These are phyloP conservation scores for Callospermophilus lateralis DNA, from an alignment of 2,113 vertebrate species.

Conservation along the genomic window DNA sequence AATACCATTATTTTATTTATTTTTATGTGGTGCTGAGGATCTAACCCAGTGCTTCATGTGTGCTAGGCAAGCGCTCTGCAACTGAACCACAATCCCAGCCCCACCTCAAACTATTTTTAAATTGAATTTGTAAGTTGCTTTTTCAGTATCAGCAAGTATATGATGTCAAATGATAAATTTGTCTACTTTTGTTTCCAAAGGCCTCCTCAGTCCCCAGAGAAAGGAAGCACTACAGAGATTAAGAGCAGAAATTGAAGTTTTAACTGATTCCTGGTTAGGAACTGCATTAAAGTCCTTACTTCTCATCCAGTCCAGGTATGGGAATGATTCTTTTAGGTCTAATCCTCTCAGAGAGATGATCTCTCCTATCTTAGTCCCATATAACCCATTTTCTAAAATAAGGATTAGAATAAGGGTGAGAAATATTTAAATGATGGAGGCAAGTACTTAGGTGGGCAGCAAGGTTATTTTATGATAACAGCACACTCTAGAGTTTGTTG, in stretches of 20 bases:
- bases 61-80: no score
- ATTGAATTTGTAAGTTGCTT: slow-evolving; percentile 48
- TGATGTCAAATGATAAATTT: slow-evolving; percentile 42
- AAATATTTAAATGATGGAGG: background rate
- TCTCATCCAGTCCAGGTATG: slow-evolving; percentile 97
- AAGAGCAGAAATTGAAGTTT: slow-evolving; percentile 95
- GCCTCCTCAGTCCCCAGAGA: slow-evolving; percentile 95
- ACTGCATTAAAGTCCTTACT: slow-evolving; percentile 97
- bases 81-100: no score
- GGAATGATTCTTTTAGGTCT: background rate
- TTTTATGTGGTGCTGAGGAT: no score
- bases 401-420: background rate
- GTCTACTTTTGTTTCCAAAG: slow-evolving; percentile 85
- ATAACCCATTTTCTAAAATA: background rate
- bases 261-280: slow-evolving; percentile 98
- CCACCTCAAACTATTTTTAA: background rate
- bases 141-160: background rate
- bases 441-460: background rate
- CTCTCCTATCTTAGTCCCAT: background rate
- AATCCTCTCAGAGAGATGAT: background rate
- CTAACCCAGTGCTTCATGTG: no score
- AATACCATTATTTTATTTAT: no score
- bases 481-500: background rate
- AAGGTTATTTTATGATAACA: background rate
- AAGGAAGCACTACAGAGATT: slow-evolving; percentile 94